Percentiles rank a stretch among this genome's conserved stretches.
These are phyloP conservation scores for Aphelinus atriplicis DNA, from an alignment of 1,140 invertebrate species.

Conservation along the genomic window DNA sequence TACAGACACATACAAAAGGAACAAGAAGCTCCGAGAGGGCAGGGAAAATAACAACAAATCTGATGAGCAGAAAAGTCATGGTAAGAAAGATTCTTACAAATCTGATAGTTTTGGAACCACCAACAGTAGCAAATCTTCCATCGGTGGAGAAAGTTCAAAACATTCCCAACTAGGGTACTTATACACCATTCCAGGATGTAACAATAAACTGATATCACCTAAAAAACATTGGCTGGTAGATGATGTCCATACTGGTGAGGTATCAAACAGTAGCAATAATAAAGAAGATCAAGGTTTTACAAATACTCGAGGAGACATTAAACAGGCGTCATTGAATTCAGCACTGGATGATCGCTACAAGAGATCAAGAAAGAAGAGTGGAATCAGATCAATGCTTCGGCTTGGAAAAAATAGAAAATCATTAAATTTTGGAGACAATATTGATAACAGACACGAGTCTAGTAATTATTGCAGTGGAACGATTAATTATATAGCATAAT, in stretches of 20 bases:
- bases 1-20: constrained; percentile 94
- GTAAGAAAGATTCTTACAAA: constrained; percentile 37
- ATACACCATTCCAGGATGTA: constrained; percentile 61
- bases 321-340: constrained; percentile 75
- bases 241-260: constrained; percentile 65
- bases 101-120: constrained; percentile 28
- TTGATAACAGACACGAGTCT: constrained; percentile 59
- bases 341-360: constrained; percentile 74
- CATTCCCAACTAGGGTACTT: constrained; percentile 55
- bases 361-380: constrained; percentile 76
- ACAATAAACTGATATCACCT: constrained; percentile 61
- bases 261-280: constrained; percentile 58
- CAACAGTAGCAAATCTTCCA: constrained; percentile 44
- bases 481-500: constrained; percentile 65
- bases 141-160: constrained; percentile 46
- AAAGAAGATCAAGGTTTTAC: constrained; percentile 71
- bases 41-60: constrained; percentile 64
- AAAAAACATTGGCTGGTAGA: constrained; percentile 73
- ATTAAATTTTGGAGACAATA: constrained; percentile 63
- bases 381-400: constrained; percentile 84
- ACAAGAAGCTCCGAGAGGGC: constrained; percentile 83
- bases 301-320: constrained; percentile 72
- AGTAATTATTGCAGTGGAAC: constrained; percentile 65
- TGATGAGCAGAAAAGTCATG: constrained; percentile 48
- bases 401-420: constrained; percentile 64